Conservation (phyloP, 1,140 invertebrate genomes). For the Frieseomelitta varia region DNA sequence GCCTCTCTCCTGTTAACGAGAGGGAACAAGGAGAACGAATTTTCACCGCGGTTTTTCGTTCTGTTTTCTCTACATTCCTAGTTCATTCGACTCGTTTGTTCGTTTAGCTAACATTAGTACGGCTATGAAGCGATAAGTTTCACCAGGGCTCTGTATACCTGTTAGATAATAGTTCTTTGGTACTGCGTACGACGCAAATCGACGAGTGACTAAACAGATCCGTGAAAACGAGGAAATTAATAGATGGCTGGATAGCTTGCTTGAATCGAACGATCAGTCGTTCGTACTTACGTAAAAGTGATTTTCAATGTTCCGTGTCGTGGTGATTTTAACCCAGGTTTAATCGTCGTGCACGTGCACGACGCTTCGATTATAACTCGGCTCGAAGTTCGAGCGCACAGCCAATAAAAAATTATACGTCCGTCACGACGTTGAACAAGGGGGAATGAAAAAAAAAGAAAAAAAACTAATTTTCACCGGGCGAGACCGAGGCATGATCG, state of each 20-base stretch:
- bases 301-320: too few species aligned
- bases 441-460: too few species aligned
- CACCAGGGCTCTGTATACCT: not conserved
- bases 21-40: not conserved
- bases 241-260: not conserved
- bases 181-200: constrained; percentile 35
- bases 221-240: not conserved
- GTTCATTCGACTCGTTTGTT: constrained; percentile 1
- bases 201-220: not conserved
- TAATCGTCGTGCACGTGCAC: not conserved
- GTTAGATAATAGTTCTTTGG: constrained; percentile 10
- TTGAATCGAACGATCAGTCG: not conserved
- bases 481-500: constrained; percentile 61
- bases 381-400: constrained; percentile 10
- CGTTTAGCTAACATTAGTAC: constrained; percentile 20
- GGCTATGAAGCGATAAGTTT: constrained; percentile 1
- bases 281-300: too few species aligned
- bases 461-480: constrained; percentile 5
- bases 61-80: not conserved
- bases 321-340: not conserved
- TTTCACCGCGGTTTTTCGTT: not conserved
- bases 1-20: not conserved
- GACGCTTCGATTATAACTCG: too few species aligned
- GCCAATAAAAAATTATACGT: not conserved
- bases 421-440: not conserved